A percentile compares a stretch with the other conserved stretches of the same genome.
These are phyloP conservation scores for Periphyllus acericola DNA, from an alignment of 2,888 invertebrate species.

Conservation along the genomic window DNA sequence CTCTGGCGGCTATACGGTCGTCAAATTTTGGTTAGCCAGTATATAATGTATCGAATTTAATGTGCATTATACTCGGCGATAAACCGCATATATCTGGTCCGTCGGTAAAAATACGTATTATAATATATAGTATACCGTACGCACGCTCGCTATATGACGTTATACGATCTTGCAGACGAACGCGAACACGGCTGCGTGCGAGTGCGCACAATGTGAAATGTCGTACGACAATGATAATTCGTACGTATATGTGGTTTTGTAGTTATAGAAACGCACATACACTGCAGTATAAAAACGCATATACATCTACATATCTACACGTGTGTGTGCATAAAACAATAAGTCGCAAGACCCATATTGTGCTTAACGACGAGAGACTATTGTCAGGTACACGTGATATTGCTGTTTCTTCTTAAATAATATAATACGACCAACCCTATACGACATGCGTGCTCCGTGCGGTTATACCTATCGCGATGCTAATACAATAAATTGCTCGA, in stretches of 20 bases:
- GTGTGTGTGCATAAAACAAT: neutral
- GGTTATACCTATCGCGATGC: neutral
- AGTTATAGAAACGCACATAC: too few relatives aligned
- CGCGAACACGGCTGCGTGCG: neutral
- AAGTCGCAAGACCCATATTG: neutral
- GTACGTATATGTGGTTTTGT: too few relatives aligned
- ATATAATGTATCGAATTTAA: neutral
- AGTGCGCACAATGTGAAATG: neutral
- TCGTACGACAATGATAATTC: neutral
- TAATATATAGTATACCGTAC: too few relatives aligned
- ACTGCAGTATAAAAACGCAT: too few relatives aligned
- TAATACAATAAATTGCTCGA: neutral
- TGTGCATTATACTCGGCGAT: neutral
- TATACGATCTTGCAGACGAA: neutral
- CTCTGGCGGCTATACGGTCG: conserved; percentile 12
- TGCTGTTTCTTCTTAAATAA: neutral
- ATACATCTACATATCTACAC: too few relatives aligned
- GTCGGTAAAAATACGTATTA: neutral
- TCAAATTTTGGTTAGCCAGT: conserved; percentile 33
- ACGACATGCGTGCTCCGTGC: neutral
- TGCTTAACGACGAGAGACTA: neutral
- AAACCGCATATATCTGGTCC: neutral
- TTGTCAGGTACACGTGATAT: neutral
- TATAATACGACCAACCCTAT: too few relatives aligned
- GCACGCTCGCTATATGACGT: neutral